Conservation (phyloP, 2,797 vertebrate species). For the Chaetophractus vellerosus region DNA sequence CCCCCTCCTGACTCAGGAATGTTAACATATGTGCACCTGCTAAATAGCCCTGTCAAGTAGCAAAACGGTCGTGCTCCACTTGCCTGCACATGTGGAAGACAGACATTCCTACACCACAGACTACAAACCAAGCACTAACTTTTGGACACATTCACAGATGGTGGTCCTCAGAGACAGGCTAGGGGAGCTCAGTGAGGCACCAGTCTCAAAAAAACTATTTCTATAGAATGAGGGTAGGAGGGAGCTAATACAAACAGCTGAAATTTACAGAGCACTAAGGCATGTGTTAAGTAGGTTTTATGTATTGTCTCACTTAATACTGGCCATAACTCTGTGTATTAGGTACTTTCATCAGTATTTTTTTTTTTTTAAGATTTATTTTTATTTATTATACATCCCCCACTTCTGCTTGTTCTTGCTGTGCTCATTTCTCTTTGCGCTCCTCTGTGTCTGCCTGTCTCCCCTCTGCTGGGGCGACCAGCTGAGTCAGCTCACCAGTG, state of each 20-base stretch:
- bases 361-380: no score
- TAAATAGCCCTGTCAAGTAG: background rate
- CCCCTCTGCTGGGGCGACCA: no score
- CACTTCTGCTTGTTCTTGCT: no score
- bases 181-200: background rate
- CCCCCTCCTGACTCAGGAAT: slow-evolving; percentile 43
- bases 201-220: background rate
- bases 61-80: background rate
- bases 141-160: background rate
- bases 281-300: background rate
- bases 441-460: no score
- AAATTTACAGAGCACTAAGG: background rate
- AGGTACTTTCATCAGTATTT: background rate
- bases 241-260: background rate
- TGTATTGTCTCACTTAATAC: background rate
- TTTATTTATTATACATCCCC: no score
- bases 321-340: background rate
- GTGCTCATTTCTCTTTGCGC: no score
- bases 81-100: slow-evolving; percentile 13
- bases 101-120: background rate
- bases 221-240: background rate
- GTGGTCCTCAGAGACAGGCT: background rate
- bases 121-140: background rate
- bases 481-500: no score
- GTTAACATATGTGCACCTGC: slow-evolving; percentile 74